phyloP scores from a whole-genome alignment of 2,888 invertebrate genomes.

The Panzeria rudis region DNA sequence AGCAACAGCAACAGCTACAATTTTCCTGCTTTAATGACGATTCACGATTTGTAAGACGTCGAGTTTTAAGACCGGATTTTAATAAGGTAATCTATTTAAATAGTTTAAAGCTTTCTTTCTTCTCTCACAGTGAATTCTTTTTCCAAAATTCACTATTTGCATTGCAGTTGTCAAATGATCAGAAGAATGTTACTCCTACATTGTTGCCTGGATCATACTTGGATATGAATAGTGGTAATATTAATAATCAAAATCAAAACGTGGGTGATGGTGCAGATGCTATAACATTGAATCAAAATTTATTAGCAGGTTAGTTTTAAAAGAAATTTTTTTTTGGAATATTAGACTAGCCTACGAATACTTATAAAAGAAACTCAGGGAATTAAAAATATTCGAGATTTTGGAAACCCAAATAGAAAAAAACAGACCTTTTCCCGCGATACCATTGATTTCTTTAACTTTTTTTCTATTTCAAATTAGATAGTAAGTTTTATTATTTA shows the following conservation, averaged over 20 bases:
- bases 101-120: background rate
- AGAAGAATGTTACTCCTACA: constrained; percentile 74
- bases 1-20: constrained; percentile 72
- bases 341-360: too few species aligned
- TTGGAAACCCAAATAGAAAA: too few species aligned
- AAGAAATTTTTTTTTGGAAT: too few species aligned
- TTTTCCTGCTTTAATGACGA: constrained; percentile 76
- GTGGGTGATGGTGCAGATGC: constrained; percentile 69
- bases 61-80: constrained; percentile 79
- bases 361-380: too few species aligned
- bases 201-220: constrained; percentile 74
- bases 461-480: background rate
- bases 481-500: background rate
- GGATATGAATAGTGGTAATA: constrained; percentile 69
- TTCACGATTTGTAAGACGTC: constrained; percentile 77
- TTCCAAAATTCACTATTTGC: constrained; percentile 52
- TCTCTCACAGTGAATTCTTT: background rate
- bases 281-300: constrained; percentile 66
- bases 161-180: constrained; percentile 75
- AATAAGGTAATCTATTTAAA: constrained; percentile 75
- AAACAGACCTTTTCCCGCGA: too few species aligned
- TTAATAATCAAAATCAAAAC: constrained; percentile 68
- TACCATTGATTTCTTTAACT: background rate
- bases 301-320: constrained; percentile 67
- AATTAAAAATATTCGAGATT: too few species aligned